These are phyloP conservation scores for Aethes cnicana DNA, from an alignment of 2,888 invertebrate genomes.

Conservation along the genomic window DNA sequence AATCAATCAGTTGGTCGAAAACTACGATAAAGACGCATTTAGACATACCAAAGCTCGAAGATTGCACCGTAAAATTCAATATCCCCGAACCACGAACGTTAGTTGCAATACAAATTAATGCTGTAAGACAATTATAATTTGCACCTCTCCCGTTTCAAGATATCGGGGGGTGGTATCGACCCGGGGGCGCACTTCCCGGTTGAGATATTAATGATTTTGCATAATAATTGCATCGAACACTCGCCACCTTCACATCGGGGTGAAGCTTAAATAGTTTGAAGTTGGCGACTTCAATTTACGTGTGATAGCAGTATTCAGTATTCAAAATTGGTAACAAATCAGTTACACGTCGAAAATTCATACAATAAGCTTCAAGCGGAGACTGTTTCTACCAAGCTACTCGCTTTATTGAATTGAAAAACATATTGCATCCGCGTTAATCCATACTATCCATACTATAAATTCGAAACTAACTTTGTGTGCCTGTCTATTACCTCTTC, in stretches of 20 bases:
- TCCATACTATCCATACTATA: no score
- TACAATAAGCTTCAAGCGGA: no score
- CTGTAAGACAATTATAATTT: slow-evolving; percentile 27
- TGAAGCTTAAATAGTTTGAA: slow-evolving; percentile 15
- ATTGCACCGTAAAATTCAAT: not conserved
- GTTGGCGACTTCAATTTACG: not conserved
- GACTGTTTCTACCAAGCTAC: no score
- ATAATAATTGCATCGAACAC: slow-evolving; percentile 65
- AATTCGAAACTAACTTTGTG: no score
- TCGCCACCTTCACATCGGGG: slow-evolving; percentile 33
- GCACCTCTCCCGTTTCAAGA: slow-evolving; percentile 30
- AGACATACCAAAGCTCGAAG: not conserved
- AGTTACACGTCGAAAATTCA: no score
- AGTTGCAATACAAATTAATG: slow-evolving; percentile 14
- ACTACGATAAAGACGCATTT: not conserved
- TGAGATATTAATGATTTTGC: slow-evolving; percentile 74
- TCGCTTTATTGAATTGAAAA: no score
- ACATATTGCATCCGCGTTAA: no score
- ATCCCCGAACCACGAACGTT: not conserved
- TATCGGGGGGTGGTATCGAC: slow-evolving; percentile 50
- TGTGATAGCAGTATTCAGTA: no score
- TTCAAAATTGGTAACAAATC: no score
- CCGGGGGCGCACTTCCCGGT: slow-evolving; percentile 52
- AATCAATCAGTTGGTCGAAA: no score
- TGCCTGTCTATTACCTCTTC: no score